A percentile compares a stretch with the other conserved stretches of the same genome.
These are phyloP conservation scores for Bombus cullumanus DNA, from an alignment of 1,140 invertebrate genomes.

Conservation along the genomic window DNA sequence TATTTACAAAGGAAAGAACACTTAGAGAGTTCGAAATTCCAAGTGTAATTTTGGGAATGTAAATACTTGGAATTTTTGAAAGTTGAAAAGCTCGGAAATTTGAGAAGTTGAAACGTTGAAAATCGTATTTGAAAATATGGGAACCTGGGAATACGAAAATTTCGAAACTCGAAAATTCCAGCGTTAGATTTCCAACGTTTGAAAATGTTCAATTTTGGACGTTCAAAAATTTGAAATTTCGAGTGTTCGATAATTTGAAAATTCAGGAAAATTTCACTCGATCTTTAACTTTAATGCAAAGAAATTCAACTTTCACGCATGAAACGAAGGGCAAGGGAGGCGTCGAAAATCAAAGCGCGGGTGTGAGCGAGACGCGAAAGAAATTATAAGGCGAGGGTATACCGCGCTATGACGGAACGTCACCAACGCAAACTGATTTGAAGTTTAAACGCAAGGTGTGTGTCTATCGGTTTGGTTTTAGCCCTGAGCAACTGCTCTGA, in stretches of 20 bases:
- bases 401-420: slow-evolving; percentile 61
- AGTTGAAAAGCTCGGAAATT: background rate
- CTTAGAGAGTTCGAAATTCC: background rate
- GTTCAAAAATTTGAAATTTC: too few species aligned
- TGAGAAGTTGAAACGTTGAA: background rate
- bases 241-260: background rate
- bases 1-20: background rate
- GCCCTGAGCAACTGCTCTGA: slow-evolving; percentile 83
- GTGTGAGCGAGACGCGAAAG: slow-evolving; percentile 49
- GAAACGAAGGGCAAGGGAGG: slow-evolving; percentile 55
- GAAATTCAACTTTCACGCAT: too few species aligned
- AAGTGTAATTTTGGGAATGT: background rate
- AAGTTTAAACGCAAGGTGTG: slow-evolving; percentile 82
- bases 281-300: background rate
- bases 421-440: slow-evolving; percentile 73
- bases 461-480: slow-evolving; percentile 84
- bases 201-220: accelerated
- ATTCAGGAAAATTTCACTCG: background rate
- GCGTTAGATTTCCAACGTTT: background rate
- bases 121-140: too few species aligned
- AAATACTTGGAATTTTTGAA: background rate
- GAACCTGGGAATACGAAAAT: too few species aligned
- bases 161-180: too few species aligned
- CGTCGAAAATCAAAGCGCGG: slow-evolving; percentile 59
- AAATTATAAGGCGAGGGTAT: slow-evolving; percentile 53